phyloP scores from a whole-genome alignment of 2,113 vertebrate genomes.

The Strix aluco region DNA sequence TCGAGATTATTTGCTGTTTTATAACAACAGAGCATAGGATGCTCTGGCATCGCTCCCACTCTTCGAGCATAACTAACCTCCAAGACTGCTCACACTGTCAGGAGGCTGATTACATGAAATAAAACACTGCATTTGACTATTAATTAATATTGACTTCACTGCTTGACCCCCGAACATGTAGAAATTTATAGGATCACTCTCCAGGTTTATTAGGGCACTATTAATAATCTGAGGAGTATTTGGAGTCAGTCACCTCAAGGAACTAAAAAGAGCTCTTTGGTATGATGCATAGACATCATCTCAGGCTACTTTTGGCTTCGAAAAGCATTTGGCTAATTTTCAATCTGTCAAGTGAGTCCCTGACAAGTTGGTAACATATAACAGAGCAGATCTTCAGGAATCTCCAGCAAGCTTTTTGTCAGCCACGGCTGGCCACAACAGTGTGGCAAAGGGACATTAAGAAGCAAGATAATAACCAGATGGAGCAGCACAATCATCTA shows the following conservation, averaged over 20 bases:
- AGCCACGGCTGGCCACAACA: background rate
- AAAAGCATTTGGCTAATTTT: slow-evolving; percentile 55
- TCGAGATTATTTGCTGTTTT: slow-evolving; percentile 7
- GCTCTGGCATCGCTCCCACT: slow-evolving; percentile 27
- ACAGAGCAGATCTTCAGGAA: slow-evolving; percentile 5
- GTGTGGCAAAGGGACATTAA: background rate
- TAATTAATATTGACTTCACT: slow-evolving; percentile 69
- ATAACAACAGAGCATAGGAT: background rate
- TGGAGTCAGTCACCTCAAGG: slow-evolving; percentile 49
- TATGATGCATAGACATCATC: slow-evolving; percentile 30
- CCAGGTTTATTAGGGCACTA: slow-evolving; percentile 60
- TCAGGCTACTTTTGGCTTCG: slow-evolving; percentile 49
- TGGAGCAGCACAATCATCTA: slow-evolving; percentile 10
- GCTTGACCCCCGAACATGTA: background rate
- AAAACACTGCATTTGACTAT: slow-evolving; percentile 63
- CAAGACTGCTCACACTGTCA: slow-evolving; percentile 46
- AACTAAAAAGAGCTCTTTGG: slow-evolving; percentile 28
- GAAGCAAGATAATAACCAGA: slow-evolving; percentile 12
- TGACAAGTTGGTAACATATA: slow-evolving; percentile 2
- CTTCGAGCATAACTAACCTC: slow-evolving; percentile 13
- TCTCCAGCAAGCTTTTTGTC: background rate
- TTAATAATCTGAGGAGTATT: slow-evolving; percentile 56
- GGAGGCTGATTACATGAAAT: slow-evolving; percentile 60
- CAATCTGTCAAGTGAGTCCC: slow-evolving; percentile 46
- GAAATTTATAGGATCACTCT: slow-evolving; percentile 54